Evolutionary conservation across 2,888 invertebrate genomes (phyloP).

Genomic region (Desoria tigrina): DNA sequence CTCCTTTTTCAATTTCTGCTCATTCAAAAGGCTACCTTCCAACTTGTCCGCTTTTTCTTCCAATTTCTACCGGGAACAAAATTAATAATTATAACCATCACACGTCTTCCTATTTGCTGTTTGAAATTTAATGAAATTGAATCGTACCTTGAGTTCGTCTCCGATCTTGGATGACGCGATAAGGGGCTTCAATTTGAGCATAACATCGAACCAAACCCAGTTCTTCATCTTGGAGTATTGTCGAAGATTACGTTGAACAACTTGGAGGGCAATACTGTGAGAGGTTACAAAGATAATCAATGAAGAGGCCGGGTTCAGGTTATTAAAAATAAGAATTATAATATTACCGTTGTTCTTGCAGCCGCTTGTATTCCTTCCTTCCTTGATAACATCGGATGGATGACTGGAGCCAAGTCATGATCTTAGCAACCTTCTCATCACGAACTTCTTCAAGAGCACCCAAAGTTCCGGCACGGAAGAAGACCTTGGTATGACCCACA

Average conservation of each 20-base stretch:
- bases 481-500: slow-evolving; percentile 98
- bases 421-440: slow-evolving; percentile 96
- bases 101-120: too few relatives aligned
- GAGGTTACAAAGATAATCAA: not conserved
- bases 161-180: slow-evolving; percentile 98
- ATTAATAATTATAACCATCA: not conserved
- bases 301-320: not conserved
- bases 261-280: slow-evolving; percentile 81
- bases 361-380: slow-evolving; percentile 61
- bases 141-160: slow-evolving; percentile 97
- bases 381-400: slow-evolving; percentile 83
- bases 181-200: slow-evolving; percentile 98
- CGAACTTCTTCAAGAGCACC: slow-evolving; percentile 99
- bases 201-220: slow-evolving; percentile 99
- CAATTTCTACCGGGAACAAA: slow-evolving; percentile 75
- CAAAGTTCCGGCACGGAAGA: slow-evolving; percentile 83
- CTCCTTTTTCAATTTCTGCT: slow-evolving; percentile 95
- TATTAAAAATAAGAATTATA: not conserved
- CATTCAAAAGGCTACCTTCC: slow-evolving; percentile 88
- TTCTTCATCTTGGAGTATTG: slow-evolving; percentile 98
- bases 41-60: slow-evolving; percentile 95
- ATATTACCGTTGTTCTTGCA: slow-evolving; percentile 81
- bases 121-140: slow-evolving; percentile 52
- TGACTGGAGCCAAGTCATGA: slow-evolving; percentile 96
- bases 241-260: slow-evolving; percentile 98